phyloP scores from a whole-genome alignment of 2,113 vertebrate genomes.

The Otus sunia region DNA sequence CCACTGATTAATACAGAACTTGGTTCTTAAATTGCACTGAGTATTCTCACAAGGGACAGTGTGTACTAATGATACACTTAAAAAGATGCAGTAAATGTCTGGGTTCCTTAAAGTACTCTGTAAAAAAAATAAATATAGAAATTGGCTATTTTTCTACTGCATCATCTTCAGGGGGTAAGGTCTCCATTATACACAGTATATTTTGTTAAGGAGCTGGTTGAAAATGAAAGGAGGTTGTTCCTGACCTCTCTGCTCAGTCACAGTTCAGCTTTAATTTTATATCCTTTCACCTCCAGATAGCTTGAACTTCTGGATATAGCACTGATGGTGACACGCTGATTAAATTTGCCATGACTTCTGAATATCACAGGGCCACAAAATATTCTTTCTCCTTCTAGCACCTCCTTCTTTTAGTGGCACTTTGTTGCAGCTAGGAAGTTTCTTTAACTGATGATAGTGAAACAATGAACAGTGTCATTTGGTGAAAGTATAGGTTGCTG shows the following conservation, averaged over 20 bases:
- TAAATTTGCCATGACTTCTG: neutral
- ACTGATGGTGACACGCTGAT: neutral
- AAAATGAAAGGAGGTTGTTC: neutral
- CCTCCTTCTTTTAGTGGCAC: neutral
- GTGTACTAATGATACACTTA: neutral
- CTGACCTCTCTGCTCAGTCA: neutral
- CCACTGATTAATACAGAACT: neutral
- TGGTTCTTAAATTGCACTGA: neutral
- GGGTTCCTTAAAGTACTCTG: neutral
- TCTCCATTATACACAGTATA: neutral
- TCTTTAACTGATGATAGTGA: neutral
- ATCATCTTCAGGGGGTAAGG: neutral
- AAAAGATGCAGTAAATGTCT: neutral
- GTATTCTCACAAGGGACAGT: neutral
- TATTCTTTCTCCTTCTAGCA: neutral
- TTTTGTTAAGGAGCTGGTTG: neutral
- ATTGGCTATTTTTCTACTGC: neutral
- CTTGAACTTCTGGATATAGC: neutral
- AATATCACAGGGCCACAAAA: neutral
- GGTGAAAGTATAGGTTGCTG: neutral
- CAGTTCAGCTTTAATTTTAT: constrained; percentile 17
- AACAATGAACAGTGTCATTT: neutral
- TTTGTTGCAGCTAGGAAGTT: neutral
- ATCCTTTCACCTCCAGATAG: neutral
- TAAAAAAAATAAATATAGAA: neutral